Percentiles rank a stretch among this genome's conserved stretches.
Evolutionary conservation across 2,797 vertebrate genomes (phyloP).

Genomic region (Danio kyathit): DNA sequence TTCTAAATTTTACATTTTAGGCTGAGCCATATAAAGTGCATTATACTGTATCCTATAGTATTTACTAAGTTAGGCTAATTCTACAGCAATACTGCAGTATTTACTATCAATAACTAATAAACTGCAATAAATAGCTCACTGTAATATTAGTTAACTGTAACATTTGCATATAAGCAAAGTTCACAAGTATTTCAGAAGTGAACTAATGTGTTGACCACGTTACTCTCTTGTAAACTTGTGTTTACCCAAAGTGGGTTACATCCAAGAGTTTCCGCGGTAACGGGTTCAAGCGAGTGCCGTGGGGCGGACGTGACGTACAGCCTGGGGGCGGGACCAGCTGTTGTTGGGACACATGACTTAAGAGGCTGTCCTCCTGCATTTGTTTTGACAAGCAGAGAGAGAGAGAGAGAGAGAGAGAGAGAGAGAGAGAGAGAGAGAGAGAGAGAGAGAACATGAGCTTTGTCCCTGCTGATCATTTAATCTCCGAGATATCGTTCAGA

Average conservation of each 20-base stretch:
- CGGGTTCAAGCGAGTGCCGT: slow-evolving; percentile 71
- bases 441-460: slow-evolving; percentile 28
- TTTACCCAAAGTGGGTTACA: slow-evolving; percentile 43
- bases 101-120: no score
- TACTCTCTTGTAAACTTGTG: neutral
- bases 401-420: slow-evolving; percentile 6
- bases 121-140: no score
- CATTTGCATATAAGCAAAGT: neutral
- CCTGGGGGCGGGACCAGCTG: slow-evolving; percentile 72
- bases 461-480: slow-evolving; percentile 31
- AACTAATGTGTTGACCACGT: neutral
- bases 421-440: slow-evolving; percentile 17
- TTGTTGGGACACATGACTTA: slow-evolving; percentile 88
- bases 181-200: neutral
- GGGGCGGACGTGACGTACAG: slow-evolving; percentile 75
- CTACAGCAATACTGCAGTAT: no score
- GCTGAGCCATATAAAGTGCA: no score
- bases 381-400: slow-evolving; percentile 87
- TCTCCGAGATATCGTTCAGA: slow-evolving; percentile 22
- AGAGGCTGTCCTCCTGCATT: slow-evolving; percentile 73
- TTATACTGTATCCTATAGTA: no score
- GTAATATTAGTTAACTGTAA: no score
- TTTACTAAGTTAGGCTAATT: no score
- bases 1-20: no score
- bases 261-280: slow-evolving; percentile 78